A percentile compares a stretch with the other conserved stretches of the same genome.
phyloP scores from a whole-genome alignment of 1,140 invertebrate species.

The Campoletis sonorensis region DNA sequence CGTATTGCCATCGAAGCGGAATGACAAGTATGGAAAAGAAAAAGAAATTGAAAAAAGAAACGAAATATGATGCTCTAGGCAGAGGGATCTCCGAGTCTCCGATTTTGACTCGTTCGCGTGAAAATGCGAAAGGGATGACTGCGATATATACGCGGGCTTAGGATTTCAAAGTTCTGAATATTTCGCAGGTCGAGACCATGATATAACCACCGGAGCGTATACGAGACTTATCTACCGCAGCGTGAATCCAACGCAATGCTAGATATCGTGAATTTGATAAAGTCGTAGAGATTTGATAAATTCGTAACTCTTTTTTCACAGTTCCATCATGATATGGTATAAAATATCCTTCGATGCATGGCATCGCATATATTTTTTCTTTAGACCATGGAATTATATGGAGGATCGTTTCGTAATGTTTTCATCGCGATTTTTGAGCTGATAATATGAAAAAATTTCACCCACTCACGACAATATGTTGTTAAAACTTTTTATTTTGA shows the following conservation, averaged over 20 bases:
- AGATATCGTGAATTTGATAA: conserved; percentile 23
- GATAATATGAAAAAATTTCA: too few relatives aligned
- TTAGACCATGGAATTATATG: background rate
- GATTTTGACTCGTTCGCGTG: conserved; percentile 19
- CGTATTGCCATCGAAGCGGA: background rate
- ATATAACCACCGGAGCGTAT: conserved; percentile 35
- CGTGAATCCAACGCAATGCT: conserved; percentile 14
- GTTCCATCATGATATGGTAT: background rate
- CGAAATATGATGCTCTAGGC: background rate
- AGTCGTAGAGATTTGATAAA: conserved; percentile 16
- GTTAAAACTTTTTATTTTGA: too few relatives aligned
- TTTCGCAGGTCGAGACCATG: conserved; percentile 30
- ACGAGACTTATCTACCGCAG: conserved; percentile 25
- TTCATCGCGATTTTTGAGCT: too few relatives aligned
- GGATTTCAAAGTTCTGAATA: conserved; percentile 39
- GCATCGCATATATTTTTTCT: background rate
- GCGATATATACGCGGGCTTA: background rate
- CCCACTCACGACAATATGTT: too few relatives aligned
- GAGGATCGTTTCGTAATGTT: background rate
- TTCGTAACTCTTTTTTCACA: background rate
- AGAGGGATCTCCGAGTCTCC: conserved; percentile 1
- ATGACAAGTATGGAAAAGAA: background rate
- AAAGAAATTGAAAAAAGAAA: background rate
- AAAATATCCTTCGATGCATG: background rate
- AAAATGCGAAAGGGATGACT: conserved; percentile 21